These are phyloP conservation scores for Rhinichthys klamathensis DNA, from an alignment of 2,113 vertebrate species.

Conservation along the genomic window DNA sequence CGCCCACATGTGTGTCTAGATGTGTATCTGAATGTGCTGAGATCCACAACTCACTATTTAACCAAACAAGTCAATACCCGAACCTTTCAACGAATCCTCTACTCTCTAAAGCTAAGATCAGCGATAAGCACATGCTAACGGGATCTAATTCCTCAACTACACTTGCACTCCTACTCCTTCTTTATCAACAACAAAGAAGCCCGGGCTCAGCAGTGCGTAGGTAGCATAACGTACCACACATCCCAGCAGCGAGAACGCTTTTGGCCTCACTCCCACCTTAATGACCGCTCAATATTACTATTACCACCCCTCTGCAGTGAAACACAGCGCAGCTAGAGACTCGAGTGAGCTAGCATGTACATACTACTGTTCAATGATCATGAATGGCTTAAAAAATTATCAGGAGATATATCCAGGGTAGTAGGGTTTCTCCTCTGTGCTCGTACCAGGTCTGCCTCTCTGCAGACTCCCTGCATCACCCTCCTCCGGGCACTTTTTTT, in stretches of 20 bases:
- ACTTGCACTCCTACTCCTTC: conserved; percentile 33
- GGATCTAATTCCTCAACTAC: conserved; percentile 31
- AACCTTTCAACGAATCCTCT: conserved; percentile 1
- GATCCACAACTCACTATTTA: not conserved
- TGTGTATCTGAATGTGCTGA: not conserved
- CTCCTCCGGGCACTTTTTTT: conserved; percentile 53
- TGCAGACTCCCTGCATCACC: conserved; percentile 46
- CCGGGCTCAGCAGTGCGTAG: conserved; percentile 23
- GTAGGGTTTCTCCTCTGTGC: not conserved
- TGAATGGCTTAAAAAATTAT: conserved; percentile 31
- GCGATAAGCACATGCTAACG: conserved; percentile 5
- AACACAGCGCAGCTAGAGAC: conserved; percentile 32
- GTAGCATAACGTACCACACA: conserved; percentile 6
- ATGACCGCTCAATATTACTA: conserved; percentile 42
- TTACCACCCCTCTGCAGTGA: conserved; percentile 9
- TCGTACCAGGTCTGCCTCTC: not conserved
- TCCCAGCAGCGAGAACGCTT: conserved; percentile 29
- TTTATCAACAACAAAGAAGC: conserved; percentile 24
- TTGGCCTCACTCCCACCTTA: conserved; percentile 36
- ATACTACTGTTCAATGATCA: not conserved
- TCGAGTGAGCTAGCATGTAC: conserved; percentile 8
- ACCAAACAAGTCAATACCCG: not conserved
- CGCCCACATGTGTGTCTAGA: conserved; percentile 19
- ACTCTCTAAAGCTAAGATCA: conserved; percentile 13
- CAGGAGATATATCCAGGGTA: not conserved